A percentile compares a stretch with the other conserved stretches of the same genome.
phyloP scores from a whole-genome alignment of 2,113 vertebrate genomes.

The Aplodontia rufa region DNA sequence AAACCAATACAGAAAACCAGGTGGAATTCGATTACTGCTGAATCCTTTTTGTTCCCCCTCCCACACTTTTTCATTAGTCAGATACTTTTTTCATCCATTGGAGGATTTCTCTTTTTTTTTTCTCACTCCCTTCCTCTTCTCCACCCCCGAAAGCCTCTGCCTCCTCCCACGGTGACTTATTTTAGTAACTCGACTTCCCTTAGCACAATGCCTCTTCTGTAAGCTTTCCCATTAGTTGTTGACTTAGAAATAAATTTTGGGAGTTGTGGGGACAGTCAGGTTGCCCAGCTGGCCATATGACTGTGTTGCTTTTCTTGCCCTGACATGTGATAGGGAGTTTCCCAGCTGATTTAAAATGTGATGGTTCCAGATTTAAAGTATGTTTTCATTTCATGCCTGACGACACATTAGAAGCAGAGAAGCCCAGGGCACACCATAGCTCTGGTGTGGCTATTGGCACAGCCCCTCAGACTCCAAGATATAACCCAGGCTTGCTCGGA shows the following conservation, averaged over 20 bases:
- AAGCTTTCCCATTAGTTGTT: not conserved
- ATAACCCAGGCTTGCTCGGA: rapidly evolving
- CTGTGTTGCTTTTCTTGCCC: not conserved
- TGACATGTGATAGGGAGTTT: not conserved
- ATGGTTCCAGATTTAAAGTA: not conserved
- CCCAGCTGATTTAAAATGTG: not conserved
- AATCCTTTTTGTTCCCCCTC: not conserved
- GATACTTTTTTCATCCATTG: not conserved
- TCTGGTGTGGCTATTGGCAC: rapidly evolving
- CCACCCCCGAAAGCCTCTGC: not conserved
- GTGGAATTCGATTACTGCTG: not conserved
- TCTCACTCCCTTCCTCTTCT: not conserved
- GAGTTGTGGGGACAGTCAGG: not conserved
- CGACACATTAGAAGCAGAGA: not conserved
- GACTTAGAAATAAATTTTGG: not conserved
- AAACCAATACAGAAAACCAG: not conserved
- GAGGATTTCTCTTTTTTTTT: not conserved
- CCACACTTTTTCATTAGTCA: rapidly evolving
- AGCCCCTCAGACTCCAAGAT: not conserved
- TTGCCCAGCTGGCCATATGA: not conserved
- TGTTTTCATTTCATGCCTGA: not conserved
- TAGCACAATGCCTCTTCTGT: not conserved
- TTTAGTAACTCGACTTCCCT: not conserved
- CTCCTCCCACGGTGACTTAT: not conserved
- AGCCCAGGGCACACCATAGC: not conserved